These are phyloP conservation scores for Holothuria leucospilota DNA, from an alignment of 53 echinoderm and acorn worm species.

Conservation along the genomic window DNA sequence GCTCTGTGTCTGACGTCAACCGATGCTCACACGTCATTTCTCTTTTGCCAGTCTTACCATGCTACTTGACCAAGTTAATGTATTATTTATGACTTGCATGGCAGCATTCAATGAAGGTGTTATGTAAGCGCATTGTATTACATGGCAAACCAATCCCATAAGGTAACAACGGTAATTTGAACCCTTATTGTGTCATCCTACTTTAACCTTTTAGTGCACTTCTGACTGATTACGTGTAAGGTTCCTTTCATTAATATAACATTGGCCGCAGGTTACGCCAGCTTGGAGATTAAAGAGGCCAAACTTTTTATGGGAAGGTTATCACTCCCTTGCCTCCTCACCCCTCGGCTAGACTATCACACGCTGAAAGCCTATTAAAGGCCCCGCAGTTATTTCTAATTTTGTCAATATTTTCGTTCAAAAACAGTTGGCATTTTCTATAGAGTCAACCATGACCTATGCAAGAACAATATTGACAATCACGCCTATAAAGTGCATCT, in stretches of 20 bases:
- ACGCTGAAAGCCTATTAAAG: conserved; percentile 52
- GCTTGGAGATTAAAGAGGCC: conserved; percentile 17
- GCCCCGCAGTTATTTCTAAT: conserved; percentile 57
- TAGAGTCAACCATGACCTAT: conserved; percentile 41
- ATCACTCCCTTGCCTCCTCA: conserved; percentile 24
- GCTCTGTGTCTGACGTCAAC: no score
- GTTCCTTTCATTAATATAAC: conserved; percentile 36
- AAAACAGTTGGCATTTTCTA: conserved; percentile 53
- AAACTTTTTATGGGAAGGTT: neutral
- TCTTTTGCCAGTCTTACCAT: no score
- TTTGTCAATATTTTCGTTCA: conserved; percentile 58
- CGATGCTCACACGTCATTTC: no score
- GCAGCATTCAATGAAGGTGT: no score
- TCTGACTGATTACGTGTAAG: neutral
- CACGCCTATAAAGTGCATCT: conserved; percentile 23
- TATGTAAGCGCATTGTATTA: no score
- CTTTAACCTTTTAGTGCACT: conserved; percentile 28
- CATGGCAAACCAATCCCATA: no score
- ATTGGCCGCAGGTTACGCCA: conserved; percentile 34
- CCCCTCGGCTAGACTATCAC: conserved; percentile 35
- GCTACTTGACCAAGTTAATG: no score
- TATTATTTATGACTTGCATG: no score
- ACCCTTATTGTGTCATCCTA: no score
- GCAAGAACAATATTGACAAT: conserved; percentile 48
- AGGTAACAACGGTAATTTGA: no score